Conservation (phyloP, 2,113 vertebrate genomes). For the Seriola quinqueradiata region DNA sequence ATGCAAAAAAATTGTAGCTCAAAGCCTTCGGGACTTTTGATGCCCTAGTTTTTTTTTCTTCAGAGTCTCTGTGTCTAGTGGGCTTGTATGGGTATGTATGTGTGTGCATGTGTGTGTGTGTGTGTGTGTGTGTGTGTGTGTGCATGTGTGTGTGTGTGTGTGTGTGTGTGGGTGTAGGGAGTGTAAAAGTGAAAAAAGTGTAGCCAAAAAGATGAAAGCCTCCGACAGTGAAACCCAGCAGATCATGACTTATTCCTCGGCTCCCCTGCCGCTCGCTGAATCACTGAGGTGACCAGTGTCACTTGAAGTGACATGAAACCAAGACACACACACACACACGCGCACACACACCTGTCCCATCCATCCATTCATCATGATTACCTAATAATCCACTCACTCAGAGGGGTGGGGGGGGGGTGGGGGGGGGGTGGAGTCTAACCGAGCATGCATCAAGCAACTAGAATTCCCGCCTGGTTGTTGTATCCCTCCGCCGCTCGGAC, state of each 20-base stretch:
- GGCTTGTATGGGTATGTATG: conserved; percentile 30
- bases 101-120: background rate
- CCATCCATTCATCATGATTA: background rate
- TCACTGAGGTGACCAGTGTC: conserved; percentile 51
- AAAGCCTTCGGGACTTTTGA: conserved; percentile 83
- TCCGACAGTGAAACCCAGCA: conserved; percentile 39
- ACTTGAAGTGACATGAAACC: conserved; percentile 51
- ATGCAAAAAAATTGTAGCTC: conserved; percentile 78
- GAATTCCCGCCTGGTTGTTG: no score
- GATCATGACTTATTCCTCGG: conserved; percentile 50
- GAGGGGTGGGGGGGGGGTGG: background rate
- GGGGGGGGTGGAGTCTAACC: background rate
- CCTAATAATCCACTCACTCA: background rate
- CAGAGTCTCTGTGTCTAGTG: conserved; percentile 53
- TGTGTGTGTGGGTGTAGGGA: conserved; percentile 5
- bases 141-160: background rate
- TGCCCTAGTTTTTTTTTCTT: conserved; percentile 81
- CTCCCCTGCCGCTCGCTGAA: conserved; percentile 18
- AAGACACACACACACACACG: background rate
- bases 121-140: conserved; percentile 28
- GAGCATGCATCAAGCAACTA: background rate
- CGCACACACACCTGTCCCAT: background rate
- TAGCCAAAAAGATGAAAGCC: conserved; percentile 65
- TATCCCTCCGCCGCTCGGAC: no score
- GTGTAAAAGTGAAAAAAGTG: conserved; percentile 51